A percentile compares a stretch with the other conserved stretches of the same genome.
phyloP scores from a whole-genome alignment of 2,113 vertebrate species.

The Protobothrops flavoviridis region DNA sequence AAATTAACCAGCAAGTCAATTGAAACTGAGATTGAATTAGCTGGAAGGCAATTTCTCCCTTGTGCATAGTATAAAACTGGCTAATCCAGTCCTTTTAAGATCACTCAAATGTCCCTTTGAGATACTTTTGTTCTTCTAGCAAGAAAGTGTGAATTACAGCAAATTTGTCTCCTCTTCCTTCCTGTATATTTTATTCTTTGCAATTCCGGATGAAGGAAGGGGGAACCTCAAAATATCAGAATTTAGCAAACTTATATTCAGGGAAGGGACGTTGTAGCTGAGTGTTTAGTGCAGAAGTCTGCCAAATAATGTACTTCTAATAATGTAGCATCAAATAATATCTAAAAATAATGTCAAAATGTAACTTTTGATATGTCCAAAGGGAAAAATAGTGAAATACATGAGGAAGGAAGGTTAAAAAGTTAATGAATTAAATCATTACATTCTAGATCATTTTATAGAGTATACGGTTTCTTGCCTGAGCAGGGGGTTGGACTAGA shows the following conservation, averaged over 20 bases:
- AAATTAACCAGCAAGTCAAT: slow-evolving; percentile 7
- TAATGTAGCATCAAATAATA: background rate
- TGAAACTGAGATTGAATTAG: slow-evolving; percentile 7
- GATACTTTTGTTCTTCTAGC: background rate
- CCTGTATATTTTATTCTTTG: background rate
- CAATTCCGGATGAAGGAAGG: background rate
- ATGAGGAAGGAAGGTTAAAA: background rate
- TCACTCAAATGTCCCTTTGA: background rate
- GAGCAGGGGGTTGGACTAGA: background rate
- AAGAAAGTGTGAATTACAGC: background rate
- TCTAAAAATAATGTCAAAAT: background rate
- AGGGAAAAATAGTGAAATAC: background rate
- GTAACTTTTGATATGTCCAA: background rate
- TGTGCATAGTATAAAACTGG: background rate
- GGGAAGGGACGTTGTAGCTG: background rate
- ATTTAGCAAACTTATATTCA: background rate
- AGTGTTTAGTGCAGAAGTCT: background rate
- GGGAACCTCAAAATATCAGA: background rate
- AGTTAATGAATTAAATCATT: background rate
- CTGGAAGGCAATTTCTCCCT: background rate
- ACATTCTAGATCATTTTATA: background rate
- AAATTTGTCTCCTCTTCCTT: too few species aligned
- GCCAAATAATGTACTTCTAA: background rate
- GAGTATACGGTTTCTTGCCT: background rate
- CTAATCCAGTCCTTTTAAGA: slow-evolving; percentile 10